phyloP scores from a whole-genome alignment of 1,140 invertebrate species.

The Parapsyche elsis region DNA sequence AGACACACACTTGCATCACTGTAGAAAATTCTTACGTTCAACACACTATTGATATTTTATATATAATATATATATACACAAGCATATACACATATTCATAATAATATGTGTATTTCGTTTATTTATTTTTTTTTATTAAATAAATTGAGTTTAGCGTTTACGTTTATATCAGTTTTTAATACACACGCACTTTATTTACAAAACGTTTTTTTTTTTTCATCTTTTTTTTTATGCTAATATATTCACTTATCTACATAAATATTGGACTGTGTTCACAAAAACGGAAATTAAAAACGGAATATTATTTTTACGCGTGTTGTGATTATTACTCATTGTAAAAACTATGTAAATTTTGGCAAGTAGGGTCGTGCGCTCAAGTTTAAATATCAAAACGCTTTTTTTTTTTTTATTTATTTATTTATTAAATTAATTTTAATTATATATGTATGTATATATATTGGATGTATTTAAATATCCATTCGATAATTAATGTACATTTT shows the following conservation, averaged over 20 bases:
- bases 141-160: background rate
- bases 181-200: constrained; percentile 32
- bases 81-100: constrained; percentile 12
- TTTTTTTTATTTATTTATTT: background rate
- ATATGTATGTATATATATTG: background rate
- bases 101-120: background rate
- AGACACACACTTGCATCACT: constrained; percentile 47
- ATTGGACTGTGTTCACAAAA: constrained; percentile 20
- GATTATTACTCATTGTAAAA: background rate
- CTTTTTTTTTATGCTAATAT: background rate
- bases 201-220: constrained; percentile 17
- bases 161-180: constrained; percentile 20
- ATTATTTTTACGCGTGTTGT: constrained; percentile 8
- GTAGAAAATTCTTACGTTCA: constrained; percentile 43
- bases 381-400: constrained; percentile 15
- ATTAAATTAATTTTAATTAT: background rate
- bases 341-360: constrained; percentile 14
- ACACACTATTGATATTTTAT: constrained; percentile 59
- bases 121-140: constrained; percentile 18
- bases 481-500: background rate
- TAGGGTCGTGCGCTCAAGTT: background rate
- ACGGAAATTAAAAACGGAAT: constrained; percentile 10
- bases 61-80: constrained; percentile 58
- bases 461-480: background rate
- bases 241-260: constrained; percentile 35